Evolutionary conservation across 2,797 vertebrate genomes (phyloP), one percentile per base, ranked within the genome.

Genomic region (Anguilla anguilla): DNA sequence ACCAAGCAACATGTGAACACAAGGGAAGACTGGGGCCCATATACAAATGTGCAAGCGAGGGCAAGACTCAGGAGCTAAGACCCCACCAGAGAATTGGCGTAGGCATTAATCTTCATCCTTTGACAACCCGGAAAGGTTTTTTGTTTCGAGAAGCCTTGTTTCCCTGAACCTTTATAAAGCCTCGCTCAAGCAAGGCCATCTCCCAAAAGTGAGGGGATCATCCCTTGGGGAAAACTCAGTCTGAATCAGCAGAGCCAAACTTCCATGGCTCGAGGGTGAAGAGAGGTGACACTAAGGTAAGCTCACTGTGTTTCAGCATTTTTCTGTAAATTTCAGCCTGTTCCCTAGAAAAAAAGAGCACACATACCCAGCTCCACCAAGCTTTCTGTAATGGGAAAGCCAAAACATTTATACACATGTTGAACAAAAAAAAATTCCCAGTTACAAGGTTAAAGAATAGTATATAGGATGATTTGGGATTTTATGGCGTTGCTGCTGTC

Each of bases 161-260:
- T 96, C 95, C 95, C 95, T 95, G 90, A 94, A 95, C 94, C 94
- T 96, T 96, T 96, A 96, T 95, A 96, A 95, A 93, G 94, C 95
- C 95, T 96, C 95, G 94, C 90, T 96, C 94, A 96, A 94, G 95
- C 95, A 95, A 94, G 94, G 93, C 94, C 93, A 91, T 74, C 87
- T 87, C 89, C 15, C 81, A 89, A 90, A 61, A 89, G 89, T 89
- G 92, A 85, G 90, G 46, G 87, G 90, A 90, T 86, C 43, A 7
- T 67, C 87, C 90, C 86, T 84, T 84, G 85, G 90, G 83, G 84
- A 89, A 88, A 89, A 88, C 91, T 91, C 90, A 83, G 90, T 82
- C 83, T 93, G 88, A 89, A 89, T 92, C 89, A 89, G 89, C 88
- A 90, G 74, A 88, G 90, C 83, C 89, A 43, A 88, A 87, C 92